Evolutionary conservation across 1,140 invertebrate genomes (phyloP), one percentile per base, ranked within the genome.

Genomic region (Pseudobourletiella spinata): DNA sequence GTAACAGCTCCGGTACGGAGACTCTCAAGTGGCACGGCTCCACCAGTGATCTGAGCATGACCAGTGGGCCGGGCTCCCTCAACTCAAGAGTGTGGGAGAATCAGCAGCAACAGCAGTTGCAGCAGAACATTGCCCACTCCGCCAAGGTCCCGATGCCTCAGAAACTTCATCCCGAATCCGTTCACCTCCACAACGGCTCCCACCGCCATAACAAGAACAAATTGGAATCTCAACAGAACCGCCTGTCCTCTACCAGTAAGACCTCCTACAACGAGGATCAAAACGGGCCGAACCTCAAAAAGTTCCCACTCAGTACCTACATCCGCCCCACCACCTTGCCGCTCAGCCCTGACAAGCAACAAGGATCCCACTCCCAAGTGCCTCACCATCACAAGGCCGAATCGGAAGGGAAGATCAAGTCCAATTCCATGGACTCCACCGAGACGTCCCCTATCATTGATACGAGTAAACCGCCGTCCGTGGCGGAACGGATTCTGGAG

Each of bases 11-110:
- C 86, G 85, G 67, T n/a, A 65, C 56, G 67, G 88, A 89, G 71
- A 89, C 87, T 6, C 75, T 89, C 1, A 89, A 89, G 75, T 89
- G 87, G 86, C 83, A 87, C 68, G 85, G 85, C 25, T 87, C 86
- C 4, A 84, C 84, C 76, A 86, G 84, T 70, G 86, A 87, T 71
- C 80, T 88, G 11, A 86, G 84, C 63, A 81, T 85, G 3, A 84
- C 16, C 3, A 50, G 35, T 50, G 24, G 48, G 8, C 6, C 48
- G 6, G 24, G 48, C 28, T 64, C 71, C 32, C 74, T 72, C 25
- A 66, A 63, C 42, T 57, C 67, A 32, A 67, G 71, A 28, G 51
- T 67, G 48, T 64, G 66, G 64, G 62, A 72, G 43, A 6, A 51
- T 18, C 24, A 39, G 32, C n/a, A 46, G 43, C 67, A 70, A 11